Percentiles rank a stretch among this genome's conserved stretches.
Evolutionary conservation across 92 coral and sea anemone genomes (phyloP).

Genomic region (Porites evermanni): DNA sequence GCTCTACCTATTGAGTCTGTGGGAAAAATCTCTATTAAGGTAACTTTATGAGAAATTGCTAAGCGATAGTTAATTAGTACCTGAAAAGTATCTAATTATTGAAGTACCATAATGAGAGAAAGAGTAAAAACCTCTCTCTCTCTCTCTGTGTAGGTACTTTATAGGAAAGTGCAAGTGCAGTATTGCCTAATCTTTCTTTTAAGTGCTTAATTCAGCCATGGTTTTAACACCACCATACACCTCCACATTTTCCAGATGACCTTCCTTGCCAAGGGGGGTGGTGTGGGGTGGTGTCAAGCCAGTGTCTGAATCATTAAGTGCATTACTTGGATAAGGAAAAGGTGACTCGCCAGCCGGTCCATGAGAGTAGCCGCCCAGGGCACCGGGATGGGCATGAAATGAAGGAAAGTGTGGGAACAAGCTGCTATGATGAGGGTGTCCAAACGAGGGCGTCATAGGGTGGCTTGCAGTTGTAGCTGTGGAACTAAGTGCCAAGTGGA

Average conservation of each 20-base stretch:
- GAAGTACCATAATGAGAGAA: too few species aligned
- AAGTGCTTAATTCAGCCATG: constrained; percentile 35
- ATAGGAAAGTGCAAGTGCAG: constrained; percentile 24
- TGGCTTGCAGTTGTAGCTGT: constrained; percentile 84
- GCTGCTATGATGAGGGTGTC: constrained; percentile 72
- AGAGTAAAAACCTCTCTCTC: neutral
- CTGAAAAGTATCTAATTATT: too few species aligned
- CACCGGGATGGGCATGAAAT: constrained; percentile 80
- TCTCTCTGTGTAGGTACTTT: neutral
- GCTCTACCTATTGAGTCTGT: too few species aligned
- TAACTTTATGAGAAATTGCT: too few species aligned
- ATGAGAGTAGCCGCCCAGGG: constrained; percentile 72
- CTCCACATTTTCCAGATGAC: neutral
- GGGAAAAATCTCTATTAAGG: too few species aligned
- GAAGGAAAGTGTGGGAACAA: constrained; percentile 89
- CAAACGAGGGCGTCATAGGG: constrained; percentile 78
- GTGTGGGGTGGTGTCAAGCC: constrained; percentile 19
- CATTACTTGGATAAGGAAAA: constrained; percentile 84
- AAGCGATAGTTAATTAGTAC: too few species aligned
- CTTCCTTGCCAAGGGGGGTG: neutral
- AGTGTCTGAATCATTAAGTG: constrained; percentile 34
- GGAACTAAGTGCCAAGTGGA: constrained; percentile 69
- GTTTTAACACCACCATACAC: constrained; percentile 25
- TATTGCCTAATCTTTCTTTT: constrained; percentile 8
- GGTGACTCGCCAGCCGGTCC: constrained; percentile 82